Conservation (phyloP, 2,113 vertebrate species). For the Odontesthes bonariensis region DNA sequence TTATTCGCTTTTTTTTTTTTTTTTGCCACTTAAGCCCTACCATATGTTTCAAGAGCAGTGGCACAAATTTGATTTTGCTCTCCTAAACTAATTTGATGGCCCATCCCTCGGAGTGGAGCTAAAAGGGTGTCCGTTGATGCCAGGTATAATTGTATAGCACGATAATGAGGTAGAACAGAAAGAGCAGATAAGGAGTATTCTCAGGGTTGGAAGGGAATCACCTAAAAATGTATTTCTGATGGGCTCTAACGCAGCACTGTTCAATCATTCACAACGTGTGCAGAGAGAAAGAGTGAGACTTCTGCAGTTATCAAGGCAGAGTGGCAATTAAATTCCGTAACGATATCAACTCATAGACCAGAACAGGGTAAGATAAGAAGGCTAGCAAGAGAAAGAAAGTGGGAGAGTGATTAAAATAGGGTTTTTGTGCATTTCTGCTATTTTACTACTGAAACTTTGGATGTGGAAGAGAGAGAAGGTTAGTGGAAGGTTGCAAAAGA, state of each 20-base stretch:
- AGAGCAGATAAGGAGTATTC: conserved; percentile 53
- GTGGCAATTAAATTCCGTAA: conserved; percentile 77
- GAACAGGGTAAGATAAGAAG: conserved; percentile 50
- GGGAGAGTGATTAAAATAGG: conserved; percentile 22
- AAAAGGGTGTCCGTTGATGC: conserved; percentile 68
- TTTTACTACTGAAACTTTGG: conserved; percentile 33
- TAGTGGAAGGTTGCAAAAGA: conserved; percentile 8
- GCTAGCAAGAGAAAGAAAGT: conserved; percentile 25
- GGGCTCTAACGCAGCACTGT: conserved; percentile 47
- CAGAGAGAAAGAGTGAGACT: conserved; percentile 42
- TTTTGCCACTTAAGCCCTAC: conserved; percentile 56
- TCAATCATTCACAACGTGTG: conserved; percentile 64
- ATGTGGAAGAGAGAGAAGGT: conserved; percentile 10
- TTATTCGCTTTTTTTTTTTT: conserved; percentile 62
- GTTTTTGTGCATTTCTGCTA: conserved; percentile 17
- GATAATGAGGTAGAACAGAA: conserved; percentile 65
- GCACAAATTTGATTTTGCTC: conserved; percentile 73
- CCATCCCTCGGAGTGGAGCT: conserved; percentile 60
- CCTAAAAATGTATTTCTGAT: conserved; percentile 64
- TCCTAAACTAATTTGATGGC: conserved; percentile 75
- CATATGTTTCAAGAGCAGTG: conserved; percentile 71
- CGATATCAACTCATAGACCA: conserved; percentile 53
- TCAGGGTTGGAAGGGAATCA: conserved; percentile 44
- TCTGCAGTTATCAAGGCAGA: conserved; percentile 63
- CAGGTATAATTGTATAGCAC: conserved; percentile 74